phyloP scores from a whole-genome alignment of 2,888 invertebrate genomes.

The Rosalia funebris region DNA sequence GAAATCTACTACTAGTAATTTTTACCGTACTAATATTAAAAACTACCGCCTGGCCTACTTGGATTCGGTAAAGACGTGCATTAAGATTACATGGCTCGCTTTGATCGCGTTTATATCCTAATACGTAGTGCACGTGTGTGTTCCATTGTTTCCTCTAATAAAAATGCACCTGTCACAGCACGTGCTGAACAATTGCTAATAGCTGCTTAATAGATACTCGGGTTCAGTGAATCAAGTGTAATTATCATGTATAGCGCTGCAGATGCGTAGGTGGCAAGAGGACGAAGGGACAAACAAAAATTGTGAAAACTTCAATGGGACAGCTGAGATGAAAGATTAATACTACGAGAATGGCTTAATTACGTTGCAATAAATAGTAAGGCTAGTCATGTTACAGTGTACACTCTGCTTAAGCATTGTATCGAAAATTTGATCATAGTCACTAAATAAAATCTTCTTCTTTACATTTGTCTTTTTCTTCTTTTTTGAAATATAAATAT shows the following conservation, averaged over 20 bases:
- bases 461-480: too few relatives aligned
- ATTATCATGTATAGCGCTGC: constrained; percentile 21
- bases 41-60: constrained; percentile 18
- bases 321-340: neutral
- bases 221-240: constrained; percentile 33
- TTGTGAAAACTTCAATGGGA: neutral
- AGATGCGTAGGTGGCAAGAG: constrained; percentile 11
- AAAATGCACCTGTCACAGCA: constrained; percentile 37
- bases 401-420: too few relatives aligned
- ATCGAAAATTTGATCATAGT: too few relatives aligned
- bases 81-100: constrained; percentile 19
- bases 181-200: constrained; percentile 43
- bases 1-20: too few relatives aligned
- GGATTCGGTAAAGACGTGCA: constrained; percentile 26
- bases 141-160: constrained; percentile 36
- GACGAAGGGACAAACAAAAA: neutral
- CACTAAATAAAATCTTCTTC: too few relatives aligned
- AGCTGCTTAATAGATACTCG: constrained; percentile 37
- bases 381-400: too few relatives aligned
- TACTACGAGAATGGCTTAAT: too few relatives aligned
- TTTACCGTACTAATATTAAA: neutral
- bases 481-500: too few relatives aligned
- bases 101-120: constrained; percentile 30
- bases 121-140: constrained; percentile 42
- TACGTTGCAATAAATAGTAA: too few relatives aligned